A percentile compares a stretch with the other conserved stretches of the same genome.
Conservation (phyloP, 1,140 invertebrate species). For the Nymphalis io region DNA sequence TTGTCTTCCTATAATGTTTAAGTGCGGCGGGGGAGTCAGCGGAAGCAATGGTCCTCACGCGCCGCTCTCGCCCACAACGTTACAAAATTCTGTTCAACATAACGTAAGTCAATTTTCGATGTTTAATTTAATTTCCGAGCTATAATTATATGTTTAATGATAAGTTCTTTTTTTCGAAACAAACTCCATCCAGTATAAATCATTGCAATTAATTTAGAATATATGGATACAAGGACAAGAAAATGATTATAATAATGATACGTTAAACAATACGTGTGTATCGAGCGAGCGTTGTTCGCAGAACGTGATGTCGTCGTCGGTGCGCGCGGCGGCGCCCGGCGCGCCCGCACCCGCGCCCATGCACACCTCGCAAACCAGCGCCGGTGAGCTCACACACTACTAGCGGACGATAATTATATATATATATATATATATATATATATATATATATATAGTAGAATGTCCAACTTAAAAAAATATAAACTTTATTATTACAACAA, state of each 20-base stretch:
- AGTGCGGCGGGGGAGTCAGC: slow-evolving; percentile 67
- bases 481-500: too few relatives aligned
- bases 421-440: too few relatives aligned
- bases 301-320: slow-evolving; percentile 73
- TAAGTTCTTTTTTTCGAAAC: too few relatives aligned
- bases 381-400: slow-evolving; percentile 43
- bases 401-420: too few relatives aligned
- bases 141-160: background rate
- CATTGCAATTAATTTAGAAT: too few relatives aligned
- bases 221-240: too few relatives aligned
- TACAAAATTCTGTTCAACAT: slow-evolving; percentile 71
- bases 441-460: too few relatives aligned
- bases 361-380: slow-evolving; percentile 68
- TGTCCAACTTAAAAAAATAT: background rate
- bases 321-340: slow-evolving; percentile 62
- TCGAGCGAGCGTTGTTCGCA: slow-evolving; percentile 7
- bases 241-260: background rate
- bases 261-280: background rate
- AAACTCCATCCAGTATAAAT: too few relatives aligned
- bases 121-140: too few relatives aligned
- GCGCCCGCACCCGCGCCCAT: slow-evolving; percentile 55
- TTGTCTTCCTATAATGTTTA: slow-evolving; percentile 9
- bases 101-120: slow-evolving; percentile 55
- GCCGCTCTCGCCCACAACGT: slow-evolving; percentile 72
- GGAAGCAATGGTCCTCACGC: slow-evolving; percentile 75